Conservation (phyloP, 2,797 vertebrate species). For the Acrossocheilus wenchowensis region DNA sequence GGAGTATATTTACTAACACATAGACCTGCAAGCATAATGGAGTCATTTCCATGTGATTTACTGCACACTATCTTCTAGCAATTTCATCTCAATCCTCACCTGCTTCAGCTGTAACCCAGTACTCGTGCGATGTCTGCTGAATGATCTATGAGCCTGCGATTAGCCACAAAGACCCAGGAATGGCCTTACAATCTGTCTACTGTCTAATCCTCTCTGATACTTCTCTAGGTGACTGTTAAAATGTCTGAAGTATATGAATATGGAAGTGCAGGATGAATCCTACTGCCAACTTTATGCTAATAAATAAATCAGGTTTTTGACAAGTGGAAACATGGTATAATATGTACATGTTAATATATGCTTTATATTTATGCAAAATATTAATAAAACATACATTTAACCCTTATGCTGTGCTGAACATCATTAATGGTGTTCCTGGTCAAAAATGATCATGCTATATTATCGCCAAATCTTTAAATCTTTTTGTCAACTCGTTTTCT, state of each 20-base stretch:
- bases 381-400: background rate
- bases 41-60: constrained; percentile 38
- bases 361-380: background rate
- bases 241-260: background rate
- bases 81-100: constrained; percentile 50
- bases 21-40: constrained; percentile 20
- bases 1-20: constrained; percentile 22
- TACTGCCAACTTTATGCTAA: background rate
- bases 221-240: constrained; percentile 4
- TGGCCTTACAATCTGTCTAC: background rate
- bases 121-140: constrained; percentile 14
- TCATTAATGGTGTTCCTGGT: background rate
- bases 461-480: background rate
- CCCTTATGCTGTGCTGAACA: background rate
- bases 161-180: background rate
- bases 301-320: background rate
- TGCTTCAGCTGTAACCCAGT: constrained; percentile 35
- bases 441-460: background rate
- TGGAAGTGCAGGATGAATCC: background rate
- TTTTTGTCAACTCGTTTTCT: background rate
- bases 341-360: background rate
- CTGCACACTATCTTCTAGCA: constrained; percentile 33
- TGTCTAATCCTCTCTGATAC: background rate
- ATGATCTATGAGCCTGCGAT: constrained; percentile 29
- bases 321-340: background rate